These are phyloP conservation scores for Leptoteleia sp. DNA, from an alignment of 1,140 invertebrate species.

Conservation along the genomic window DNA sequence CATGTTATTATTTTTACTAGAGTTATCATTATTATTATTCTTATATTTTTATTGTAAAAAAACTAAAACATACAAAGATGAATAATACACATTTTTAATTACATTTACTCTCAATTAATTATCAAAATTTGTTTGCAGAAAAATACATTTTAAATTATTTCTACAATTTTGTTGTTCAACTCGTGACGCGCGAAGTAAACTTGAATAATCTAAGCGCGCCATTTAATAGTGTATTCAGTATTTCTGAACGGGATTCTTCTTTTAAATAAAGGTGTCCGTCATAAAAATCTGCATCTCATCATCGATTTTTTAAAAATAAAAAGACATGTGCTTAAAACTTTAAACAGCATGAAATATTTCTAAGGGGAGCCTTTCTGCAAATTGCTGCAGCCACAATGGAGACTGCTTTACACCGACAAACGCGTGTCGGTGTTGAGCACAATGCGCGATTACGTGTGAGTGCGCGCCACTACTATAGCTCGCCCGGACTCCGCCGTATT, in stretches of 20 bases:
- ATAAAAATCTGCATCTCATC: slow-evolving; percentile 52
- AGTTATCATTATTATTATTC: too few relatives aligned
- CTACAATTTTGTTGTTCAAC: background rate
- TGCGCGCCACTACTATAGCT: slow-evolving; percentile 25
- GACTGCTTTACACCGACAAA: slow-evolving; percentile 39
- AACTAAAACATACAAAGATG: too few relatives aligned
- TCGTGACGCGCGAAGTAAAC: background rate
- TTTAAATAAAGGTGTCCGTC: slow-evolving; percentile 27
- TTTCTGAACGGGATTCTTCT: slow-evolving; percentile 14
- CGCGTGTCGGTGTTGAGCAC: slow-evolving; percentile 44
- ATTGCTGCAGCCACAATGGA: slow-evolving; percentile 54
- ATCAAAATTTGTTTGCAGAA: too few relatives aligned
- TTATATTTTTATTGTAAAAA: too few relatives aligned
- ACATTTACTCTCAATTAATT: too few relatives aligned
- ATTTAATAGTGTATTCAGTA: slow-evolving; percentile 17
- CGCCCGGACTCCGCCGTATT: slow-evolving; percentile 31
- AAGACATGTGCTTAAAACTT: slow-evolving; percentile 48
- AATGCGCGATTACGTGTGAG: slow-evolving; percentile 37
- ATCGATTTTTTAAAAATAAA: slow-evolving; percentile 45
- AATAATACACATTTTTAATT: too few relatives aligned
- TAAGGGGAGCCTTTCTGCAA: slow-evolving; percentile 52
- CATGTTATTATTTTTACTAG: too few relatives aligned
- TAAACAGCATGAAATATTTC: slow-evolving; percentile 58
- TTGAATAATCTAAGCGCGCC: slow-evolving; percentile 4
- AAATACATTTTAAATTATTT: too few relatives aligned